Conservation (phyloP, 1,140 invertebrate genomes). For the Acromyrmex charruanus region DNA sequence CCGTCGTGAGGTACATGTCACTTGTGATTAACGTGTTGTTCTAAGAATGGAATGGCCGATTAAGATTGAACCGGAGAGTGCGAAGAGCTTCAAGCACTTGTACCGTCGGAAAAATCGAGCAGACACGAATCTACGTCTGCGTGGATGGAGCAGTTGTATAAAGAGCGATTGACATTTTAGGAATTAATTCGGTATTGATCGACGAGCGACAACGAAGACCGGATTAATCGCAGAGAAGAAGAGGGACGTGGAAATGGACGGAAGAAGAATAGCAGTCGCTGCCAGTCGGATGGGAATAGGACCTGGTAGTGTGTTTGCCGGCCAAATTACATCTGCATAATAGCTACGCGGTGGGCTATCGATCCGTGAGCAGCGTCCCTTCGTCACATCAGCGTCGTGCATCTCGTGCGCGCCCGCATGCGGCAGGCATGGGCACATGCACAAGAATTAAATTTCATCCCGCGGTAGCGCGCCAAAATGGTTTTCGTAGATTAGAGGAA, state of each 20-base stretch:
- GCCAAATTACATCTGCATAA: slow-evolving; percentile 83
- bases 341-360: slow-evolving; percentile 80
- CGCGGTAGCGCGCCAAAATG: slow-evolving; percentile 67
- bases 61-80: slow-evolving; percentile 19
- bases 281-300: slow-evolving; percentile 75
- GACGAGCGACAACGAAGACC: slow-evolving; percentile 29
- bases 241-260: slow-evolving; percentile 50
- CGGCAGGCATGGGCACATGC: slow-evolving; percentile 48
- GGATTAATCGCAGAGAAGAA: slow-evolving; percentile 34
- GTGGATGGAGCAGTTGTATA: neutral
- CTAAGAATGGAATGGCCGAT: slow-evolving; percentile 13
- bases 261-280: slow-evolving; percentile 73
- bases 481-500: slow-evolving; percentile 73
- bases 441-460: slow-evolving; percentile 76
- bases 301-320: slow-evolving; percentile 80
- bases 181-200: slow-evolving; percentile 75
- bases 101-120: neutral
- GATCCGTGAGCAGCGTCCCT: slow-evolving; percentile 79
- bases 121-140: neutral
- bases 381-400: slow-evolving; percentile 77
- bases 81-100: neutral
- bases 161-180: slow-evolving; percentile 68
- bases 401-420: slow-evolving; percentile 69
- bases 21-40: slow-evolving; percentile 38
- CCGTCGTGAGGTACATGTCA: slow-evolving; percentile 14